Conservation (phyloP, 2,797 vertebrate species). For the Aphelocoma californica region DNA sequence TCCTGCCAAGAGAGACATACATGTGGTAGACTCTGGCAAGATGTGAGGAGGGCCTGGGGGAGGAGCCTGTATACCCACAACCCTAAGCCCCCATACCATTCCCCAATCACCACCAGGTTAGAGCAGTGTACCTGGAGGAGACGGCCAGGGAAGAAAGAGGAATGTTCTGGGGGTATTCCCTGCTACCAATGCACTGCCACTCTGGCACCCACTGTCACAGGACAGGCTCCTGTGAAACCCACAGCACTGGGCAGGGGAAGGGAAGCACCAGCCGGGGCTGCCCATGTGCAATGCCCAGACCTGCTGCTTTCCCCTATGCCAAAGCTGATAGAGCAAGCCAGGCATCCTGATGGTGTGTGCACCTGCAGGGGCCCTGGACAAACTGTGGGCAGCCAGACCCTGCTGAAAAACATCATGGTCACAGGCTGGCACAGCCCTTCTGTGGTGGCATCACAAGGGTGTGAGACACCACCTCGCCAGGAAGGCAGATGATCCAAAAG, state of each 20-base stretch:
- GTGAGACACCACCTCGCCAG: rapidly evolving
- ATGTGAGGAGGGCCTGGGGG: rapidly evolving
- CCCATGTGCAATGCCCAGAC: neutral
- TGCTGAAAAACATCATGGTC: neutral
- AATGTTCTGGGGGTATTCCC: neutral
- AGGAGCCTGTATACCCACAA: neutral
- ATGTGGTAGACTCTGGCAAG: neutral
- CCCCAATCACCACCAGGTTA: neutral
- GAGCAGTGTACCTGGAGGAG: neutral
- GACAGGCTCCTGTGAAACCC: rapidly evolving
- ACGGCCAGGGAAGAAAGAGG: neutral
- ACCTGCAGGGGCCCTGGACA: rapidly evolving
- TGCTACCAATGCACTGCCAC: rapidly evolving
- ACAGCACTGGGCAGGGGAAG: neutral
- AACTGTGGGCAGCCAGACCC: rapidly evolving
- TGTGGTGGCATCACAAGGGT: neutral
- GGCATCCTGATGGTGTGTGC: neutral
- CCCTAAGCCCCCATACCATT: rapidly evolving
- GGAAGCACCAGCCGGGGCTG: neutral
- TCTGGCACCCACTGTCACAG: rapidly evolving
- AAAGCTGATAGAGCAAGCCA: neutral
- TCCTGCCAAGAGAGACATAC: neutral
- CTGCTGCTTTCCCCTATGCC: neutral
- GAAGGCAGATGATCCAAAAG: neutral
- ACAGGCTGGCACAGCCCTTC: neutral